phyloP scores from a whole-genome alignment of 2,888 invertebrate genomes.

The Spilarctia lutea region DNA sequence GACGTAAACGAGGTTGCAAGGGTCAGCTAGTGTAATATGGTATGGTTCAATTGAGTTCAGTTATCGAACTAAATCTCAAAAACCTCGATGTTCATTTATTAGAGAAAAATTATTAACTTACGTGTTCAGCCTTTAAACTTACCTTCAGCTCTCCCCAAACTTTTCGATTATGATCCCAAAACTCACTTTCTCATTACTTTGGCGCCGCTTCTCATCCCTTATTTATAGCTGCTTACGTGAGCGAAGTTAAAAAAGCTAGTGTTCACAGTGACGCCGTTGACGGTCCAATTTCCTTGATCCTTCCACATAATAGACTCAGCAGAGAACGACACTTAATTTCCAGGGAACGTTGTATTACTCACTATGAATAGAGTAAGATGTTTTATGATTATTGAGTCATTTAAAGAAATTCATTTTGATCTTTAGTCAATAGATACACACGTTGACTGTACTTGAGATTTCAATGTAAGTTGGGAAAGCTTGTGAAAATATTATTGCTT shows the following conservation, averaged over 20 bases:
- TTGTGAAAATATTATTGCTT: neutral
- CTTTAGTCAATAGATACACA: neutral
- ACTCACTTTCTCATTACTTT: constrained; percentile 28
- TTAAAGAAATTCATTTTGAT: neutral
- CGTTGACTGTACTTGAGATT: neutral
- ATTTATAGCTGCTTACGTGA: constrained; percentile 53
- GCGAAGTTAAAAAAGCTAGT: constrained; percentile 46
- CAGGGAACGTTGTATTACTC: constrained; percentile 50
- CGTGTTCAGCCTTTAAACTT: neutral
- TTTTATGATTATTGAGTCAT: constrained; percentile 3
- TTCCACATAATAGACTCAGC: constrained; percentile 61
- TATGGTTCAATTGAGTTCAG: neutral
- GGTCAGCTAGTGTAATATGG: too few relatives aligned
- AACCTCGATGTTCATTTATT: neutral
- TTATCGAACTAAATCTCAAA: neutral
- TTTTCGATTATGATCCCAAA: constrained; percentile 19
- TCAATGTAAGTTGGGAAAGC: neutral
- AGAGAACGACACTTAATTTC: constrained; percentile 67
- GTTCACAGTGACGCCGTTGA: constrained; percentile 51
- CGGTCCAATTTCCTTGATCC: constrained; percentile 72
- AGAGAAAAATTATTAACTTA: neutral
- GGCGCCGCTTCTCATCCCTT: constrained; percentile 18
- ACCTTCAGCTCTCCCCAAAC: neutral
- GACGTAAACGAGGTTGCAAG: too few relatives aligned
- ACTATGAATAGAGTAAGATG: constrained; percentile 8